These are phyloP conservation scores for Apis florea DNA, from an alignment of 1,140 invertebrate species.

Conservation along the genomic window DNA sequence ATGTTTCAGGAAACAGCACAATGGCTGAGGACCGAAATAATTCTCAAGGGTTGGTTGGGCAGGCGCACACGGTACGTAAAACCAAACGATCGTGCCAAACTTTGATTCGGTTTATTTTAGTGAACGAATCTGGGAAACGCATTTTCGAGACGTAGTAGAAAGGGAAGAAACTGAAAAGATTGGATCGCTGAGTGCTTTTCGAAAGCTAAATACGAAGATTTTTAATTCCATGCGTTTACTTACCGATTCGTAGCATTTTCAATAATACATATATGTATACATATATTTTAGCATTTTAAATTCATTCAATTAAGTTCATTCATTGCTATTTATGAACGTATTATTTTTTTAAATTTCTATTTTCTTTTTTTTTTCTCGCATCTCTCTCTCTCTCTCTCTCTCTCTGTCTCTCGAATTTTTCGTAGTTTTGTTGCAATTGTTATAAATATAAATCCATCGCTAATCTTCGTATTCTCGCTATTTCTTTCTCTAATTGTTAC, in stretches of 20 bases:
- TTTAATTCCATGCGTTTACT: not conserved
- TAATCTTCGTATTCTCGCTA: too few relatives aligned
- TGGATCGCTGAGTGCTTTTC: not conserved
- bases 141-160: conserved; percentile 1
- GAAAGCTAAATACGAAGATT: not conserved
- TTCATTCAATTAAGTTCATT: not conserved
- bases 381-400: too few relatives aligned
- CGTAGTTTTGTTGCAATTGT: too few relatives aligned
- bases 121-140: conserved; percentile 22
- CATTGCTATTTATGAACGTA: too few relatives aligned
- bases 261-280: too few relatives aligned
- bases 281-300: not conserved
- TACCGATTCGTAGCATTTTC: not conserved
- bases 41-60: conserved; percentile 58
- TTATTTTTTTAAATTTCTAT: too few relatives aligned
- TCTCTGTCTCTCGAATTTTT: too few relatives aligned
- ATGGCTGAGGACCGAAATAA: conserved; percentile 65
- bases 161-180: conserved; percentile 14
- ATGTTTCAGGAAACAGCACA: conserved; percentile 56
- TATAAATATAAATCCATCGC: too few relatives aligned
- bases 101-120: conserved; percentile 49
- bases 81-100: conserved; percentile 47
- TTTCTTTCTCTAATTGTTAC: too few relatives aligned
- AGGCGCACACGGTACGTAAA: conserved; percentile 59
- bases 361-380: too few relatives aligned